Evolutionary conservation across 2,888 invertebrate species (phyloP).

Genomic region (Steinernema hermaphroditum): DNA sequence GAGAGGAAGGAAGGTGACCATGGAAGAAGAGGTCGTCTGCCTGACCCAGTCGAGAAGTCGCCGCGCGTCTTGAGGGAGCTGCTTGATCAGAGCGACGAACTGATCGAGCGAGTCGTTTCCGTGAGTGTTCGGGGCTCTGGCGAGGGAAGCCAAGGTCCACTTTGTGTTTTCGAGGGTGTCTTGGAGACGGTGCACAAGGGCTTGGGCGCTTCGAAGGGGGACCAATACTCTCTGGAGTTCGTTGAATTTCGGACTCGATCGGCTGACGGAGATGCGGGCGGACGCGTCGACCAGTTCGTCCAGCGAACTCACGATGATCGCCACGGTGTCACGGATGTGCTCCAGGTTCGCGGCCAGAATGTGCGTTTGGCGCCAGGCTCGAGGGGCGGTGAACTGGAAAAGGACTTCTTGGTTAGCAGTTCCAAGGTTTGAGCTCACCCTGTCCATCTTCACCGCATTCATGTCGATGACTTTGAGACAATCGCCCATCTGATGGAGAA

Average conservation of each 20-base stretch:
- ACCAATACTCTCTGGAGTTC: background rate
- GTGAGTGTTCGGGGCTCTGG: constrained; percentile 68
- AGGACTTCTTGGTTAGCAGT: background rate
- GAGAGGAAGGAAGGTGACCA: constrained; percentile 14
- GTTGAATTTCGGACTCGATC: constrained; percentile 38
- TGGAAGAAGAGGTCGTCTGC: constrained; percentile 14
- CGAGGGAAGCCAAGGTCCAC: constrained; percentile 78
- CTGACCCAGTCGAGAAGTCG: constrained; percentile 83
- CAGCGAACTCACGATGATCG: constrained; percentile 75
- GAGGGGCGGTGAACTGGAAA: constrained; percentile 69
- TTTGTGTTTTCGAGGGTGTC: constrained; percentile 79
- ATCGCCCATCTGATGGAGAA: constrained; percentile 39
- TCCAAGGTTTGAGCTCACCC: background rate
- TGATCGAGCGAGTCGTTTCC: constrained; percentile 76
- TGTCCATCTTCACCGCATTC: constrained; percentile 43
- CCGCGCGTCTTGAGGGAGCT: constrained; percentile 79
- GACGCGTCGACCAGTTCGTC: constrained; percentile 52
- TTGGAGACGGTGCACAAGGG: constrained; percentile 70
- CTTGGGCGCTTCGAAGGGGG: constrained; percentile 41
- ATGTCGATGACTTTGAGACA: constrained; percentile 46
- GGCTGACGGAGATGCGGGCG: constrained; percentile 48
- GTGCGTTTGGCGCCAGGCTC: constrained; percentile 79
- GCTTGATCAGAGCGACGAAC: constrained; percentile 80
- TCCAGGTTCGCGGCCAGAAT: constrained; percentile 79
- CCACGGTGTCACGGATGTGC: constrained; percentile 81